Conservation (phyloP, 2,888 invertebrate species). For the Leptinotarsa juncta region DNA sequence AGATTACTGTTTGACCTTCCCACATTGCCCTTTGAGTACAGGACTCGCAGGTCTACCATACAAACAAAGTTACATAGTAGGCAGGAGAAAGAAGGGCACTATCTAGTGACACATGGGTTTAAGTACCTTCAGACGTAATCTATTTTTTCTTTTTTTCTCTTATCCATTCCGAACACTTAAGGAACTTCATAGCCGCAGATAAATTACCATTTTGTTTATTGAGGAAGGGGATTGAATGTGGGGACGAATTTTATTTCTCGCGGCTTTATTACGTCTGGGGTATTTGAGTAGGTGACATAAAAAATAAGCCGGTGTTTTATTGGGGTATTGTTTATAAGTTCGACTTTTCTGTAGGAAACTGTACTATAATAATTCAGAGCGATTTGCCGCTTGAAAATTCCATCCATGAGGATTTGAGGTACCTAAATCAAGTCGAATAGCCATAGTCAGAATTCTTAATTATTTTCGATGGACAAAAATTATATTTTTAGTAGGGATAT, state of each 20-base stretch:
- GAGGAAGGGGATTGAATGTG: slow-evolving; percentile 15
- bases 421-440: too few species aligned
- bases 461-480: too few species aligned
- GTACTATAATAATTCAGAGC: neutral
- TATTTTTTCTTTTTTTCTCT: slow-evolving; percentile 11
- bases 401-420: too few species aligned
- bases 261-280: slow-evolving; percentile 25
- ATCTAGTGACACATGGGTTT: slow-evolving; percentile 18
- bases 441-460: too few species aligned
- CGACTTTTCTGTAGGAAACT: neutral
- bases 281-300: slow-evolving; percentile 20
- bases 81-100: slow-evolving; percentile 10
- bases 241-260: slow-evolving; percentile 20
- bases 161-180: slow-evolving; percentile 14
- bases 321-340: slow-evolving; percentile 13
- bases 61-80: slow-evolving; percentile 3
- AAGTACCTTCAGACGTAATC: slow-evolving; percentile 20
- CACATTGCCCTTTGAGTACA: slow-evolving; percentile 24
- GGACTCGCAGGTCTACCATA: slow-evolving; percentile 17
- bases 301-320: slow-evolving; percentile 27
- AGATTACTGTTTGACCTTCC: slow-evolving; percentile 24
- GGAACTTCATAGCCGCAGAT: slow-evolving; percentile 7
- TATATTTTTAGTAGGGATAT: too few species aligned
- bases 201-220: slow-evolving; percentile 28
- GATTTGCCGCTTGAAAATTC: too few species aligned